A percentile compares a stretch with the other conserved stretches of the same genome.
These are phyloP conservation scores for Zeugodacus cucurbitae DNA, from an alignment of 1,140 invertebrate genomes.

Conservation along the genomic window DNA sequence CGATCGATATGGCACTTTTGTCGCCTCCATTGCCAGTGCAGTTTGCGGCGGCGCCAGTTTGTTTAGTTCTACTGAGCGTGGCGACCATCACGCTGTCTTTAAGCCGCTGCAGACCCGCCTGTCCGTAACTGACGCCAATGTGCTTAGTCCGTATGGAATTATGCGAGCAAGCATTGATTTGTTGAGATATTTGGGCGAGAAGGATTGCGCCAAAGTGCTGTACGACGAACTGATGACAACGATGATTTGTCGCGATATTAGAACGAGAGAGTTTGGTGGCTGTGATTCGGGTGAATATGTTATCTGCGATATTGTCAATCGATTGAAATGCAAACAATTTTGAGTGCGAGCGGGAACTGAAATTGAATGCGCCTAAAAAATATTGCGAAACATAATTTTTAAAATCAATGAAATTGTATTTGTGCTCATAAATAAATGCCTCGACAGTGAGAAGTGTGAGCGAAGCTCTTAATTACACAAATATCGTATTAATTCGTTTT, in stretches of 20 bases:
- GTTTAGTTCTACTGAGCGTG: slow-evolving; percentile 53
- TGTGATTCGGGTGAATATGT: slow-evolving; percentile 53
- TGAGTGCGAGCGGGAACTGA: not conserved
- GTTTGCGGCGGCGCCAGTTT: slow-evolving; percentile 59
- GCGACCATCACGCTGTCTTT: slow-evolving; percentile 56
- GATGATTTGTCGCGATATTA: slow-evolving; percentile 51
- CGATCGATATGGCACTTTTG: slow-evolving; percentile 58
- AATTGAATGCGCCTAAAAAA: too few relatives aligned
- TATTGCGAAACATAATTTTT: too few relatives aligned
- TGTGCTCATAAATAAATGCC: too few relatives aligned
- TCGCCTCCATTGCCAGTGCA: slow-evolving; percentile 53
- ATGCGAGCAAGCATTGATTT: slow-evolving; percentile 54
- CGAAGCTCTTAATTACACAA: too few relatives aligned
- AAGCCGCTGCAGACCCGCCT: slow-evolving; percentile 59
- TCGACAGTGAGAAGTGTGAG: too few relatives aligned
- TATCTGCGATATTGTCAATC: slow-evolving; percentile 56
- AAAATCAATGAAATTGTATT: too few relatives aligned
- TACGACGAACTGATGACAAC: slow-evolving; percentile 52
- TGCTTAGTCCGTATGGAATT: slow-evolving; percentile 59
- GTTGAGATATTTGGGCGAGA: slow-evolving; percentile 49
- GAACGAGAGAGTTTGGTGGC: slow-evolving; percentile 55
- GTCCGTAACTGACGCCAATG: slow-evolving; percentile 53
- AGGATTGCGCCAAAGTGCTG: slow-evolving; percentile 44
- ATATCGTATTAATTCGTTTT: too few relatives aligned
- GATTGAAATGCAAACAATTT: slow-evolving; percentile 46